Base-by-base conservation (phyloP, 2,113 vertebrate species). In the Phylloscopus whistleri region DNA sequence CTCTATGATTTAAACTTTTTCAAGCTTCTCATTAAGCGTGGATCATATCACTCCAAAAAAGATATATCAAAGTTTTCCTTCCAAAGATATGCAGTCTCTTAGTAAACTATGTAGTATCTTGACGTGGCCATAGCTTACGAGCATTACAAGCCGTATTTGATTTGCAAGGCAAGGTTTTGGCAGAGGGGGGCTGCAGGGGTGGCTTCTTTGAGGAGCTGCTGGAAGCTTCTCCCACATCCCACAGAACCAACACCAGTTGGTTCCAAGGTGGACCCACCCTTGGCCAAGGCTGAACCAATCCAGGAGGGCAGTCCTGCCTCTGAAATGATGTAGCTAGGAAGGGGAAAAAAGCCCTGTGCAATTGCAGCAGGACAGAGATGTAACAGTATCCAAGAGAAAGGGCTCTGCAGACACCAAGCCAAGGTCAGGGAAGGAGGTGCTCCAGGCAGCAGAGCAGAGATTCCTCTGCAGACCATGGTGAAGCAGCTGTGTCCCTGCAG, bases 221-320 rank as follows among this genome's bases (percentile, higher is more conserved):
- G 43, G 55, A 83, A 55, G 41, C 22, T 62, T 43, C 31, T 76
- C 41, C 63, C 28, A 9, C 16, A 90, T 33, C 35, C 27, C 30
- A 56, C 17, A 77, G 27, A 33, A 55, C 35, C 35, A 51, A 24
- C 0, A 1, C 15, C 49, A 69, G 14, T 0, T 31, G 5, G 41
- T 9, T 63, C 27, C 37, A 49, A 33, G 16, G 33, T 24, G 64
- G 35, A 70, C 16, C 31, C 43, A 51, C 5, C 2, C 12, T 16
- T 56, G 56, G 27, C 43, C 35, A 84, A 70, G 41, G 49, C 19
- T 51, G 49, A 56, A 77, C 19, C 31, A 22, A 6, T 2, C 0
- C 0, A 18, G 0, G 2, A 43, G 9, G 22, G 49, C 4, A 4
- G 10, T 11, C 0, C 0, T 10, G 19, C 11, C 41, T 49, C 31